Evolutionary conservation across 2,888 invertebrate genomes (phyloP), one percentile per base, ranked within the genome.

Genomic region (Spodoptera littoralis): DNA sequence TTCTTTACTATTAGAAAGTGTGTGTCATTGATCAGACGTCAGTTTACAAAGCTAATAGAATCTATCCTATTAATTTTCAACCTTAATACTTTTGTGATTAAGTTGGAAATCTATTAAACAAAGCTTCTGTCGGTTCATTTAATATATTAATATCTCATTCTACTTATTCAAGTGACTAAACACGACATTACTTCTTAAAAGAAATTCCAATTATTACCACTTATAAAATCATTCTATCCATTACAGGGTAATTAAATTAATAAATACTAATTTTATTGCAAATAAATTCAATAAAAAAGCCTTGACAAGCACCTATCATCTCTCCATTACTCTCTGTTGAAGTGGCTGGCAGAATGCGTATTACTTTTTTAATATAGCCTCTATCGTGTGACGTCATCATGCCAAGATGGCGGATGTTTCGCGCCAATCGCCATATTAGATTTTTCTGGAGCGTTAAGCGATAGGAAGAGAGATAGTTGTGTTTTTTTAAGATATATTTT

Each of bases 341-440:
- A 46, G 69, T 42, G 50, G 62, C 41, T 62, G 54, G 52, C 11
- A 43, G 64, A 61, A 66, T 65, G 51, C 42, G 13, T 48, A 64
- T 68, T 64, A 57, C 64, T 57, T 72, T 71, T 72, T 56, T 72
- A 68, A 72, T 72, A 64, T 59, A 60, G 65, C 27, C 70, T 65
- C 24, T 55, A 51, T 73, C 65, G 58, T 12, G 50, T 64, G 73
- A 60, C 60, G 57, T 64, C 24, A 54, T 27, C 8, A 48, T 53
- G 53, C 11, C 44, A 69, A 64, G 11, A 72, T 73, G 68, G 73
- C 56, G 50, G 36, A 46, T 60, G 22, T 55, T 48, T 44, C 56
- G n/a, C 44, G 61, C 56, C 57, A 57, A 68, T 53, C 13, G 36
- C 52, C 45, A 49, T 64, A 36, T 64, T 70, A 36, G 12, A 53